Base-by-base conservation (phyloP, 92 coral and sea anemone genomes). In the Zoanthus gigantus region DNA sequence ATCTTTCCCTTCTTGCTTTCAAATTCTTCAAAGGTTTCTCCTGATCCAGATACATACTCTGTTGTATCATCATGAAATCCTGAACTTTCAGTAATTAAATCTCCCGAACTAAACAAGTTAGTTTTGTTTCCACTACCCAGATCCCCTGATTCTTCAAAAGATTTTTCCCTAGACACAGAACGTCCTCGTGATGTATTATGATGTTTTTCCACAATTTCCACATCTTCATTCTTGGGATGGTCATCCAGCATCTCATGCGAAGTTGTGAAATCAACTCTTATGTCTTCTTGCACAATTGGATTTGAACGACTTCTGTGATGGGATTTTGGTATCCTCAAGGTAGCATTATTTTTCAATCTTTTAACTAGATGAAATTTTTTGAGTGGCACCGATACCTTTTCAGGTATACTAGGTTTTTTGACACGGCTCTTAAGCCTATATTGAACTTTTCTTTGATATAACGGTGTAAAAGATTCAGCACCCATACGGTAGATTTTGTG, bases 181-280 rank as follows among this genome's bases (percentile, higher is more conserved):
- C 23, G 28, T 18, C 69, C 30, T 9, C 69, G 30, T n/a, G 29
- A 63, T 2, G 23, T 63, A 5, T 63, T n/a, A 60, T 60, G 17
- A 13, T 60, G 23, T 60, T 56, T 14, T 10, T 15, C 66, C 46
- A 47, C 57, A 78, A 32, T 11, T 54, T 54, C 67, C 23, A 3
- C 67, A 30, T 67, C 56, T 61, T 44, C 53, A 1, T 50, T 32
- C 7, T 65, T 54, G 11, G 71, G 34, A 42, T 23, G 31, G 69
- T 63, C 28, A 7, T 18, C 9, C 9, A 7, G 23, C 9, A 17
- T 17, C 11, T n/a, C 61, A 14, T 47, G 42, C 13, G 85, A 63
- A 45, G 53, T 45, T 45, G 85, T 80, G 50, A 81, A 81, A 63
- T 81, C 85, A 66, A 81, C 67, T 47, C 29, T 81, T 81, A 81